Evolutionary conservation across 64 coral and sea anemone species (phyloP).

Genomic region (Montipora cactus): DNA sequence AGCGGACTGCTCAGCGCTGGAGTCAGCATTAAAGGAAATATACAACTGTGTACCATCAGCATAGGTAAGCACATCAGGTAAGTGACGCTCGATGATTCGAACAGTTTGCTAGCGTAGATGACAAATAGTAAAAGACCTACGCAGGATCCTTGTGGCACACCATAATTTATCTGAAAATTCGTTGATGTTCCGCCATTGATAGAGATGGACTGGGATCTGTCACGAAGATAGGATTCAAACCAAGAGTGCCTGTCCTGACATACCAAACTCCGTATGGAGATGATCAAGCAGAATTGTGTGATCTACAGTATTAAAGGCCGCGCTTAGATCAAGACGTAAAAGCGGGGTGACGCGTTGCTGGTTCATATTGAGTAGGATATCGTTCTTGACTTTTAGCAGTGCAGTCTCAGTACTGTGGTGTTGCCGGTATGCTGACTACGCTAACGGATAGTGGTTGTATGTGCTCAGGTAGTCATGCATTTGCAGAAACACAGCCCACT

Average conservation of each 20-base stretch:
- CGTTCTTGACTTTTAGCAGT: neutral
- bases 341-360: neutral
- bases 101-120: neutral
- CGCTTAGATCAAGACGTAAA: conserved; percentile 22
- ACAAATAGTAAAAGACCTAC: neutral
- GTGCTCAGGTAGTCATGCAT: conserved; percentile 51
- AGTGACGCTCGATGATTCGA: neutral
- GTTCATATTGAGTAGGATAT: conserved; percentile 23
- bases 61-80: neutral
- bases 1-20: conserved; percentile 1
- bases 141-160: neutral
- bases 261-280: neutral
- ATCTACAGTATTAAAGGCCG: neutral
- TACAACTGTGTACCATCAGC: neutral
- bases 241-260: neutral
- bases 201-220: neutral
- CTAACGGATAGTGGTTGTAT: conserved; percentile 36
- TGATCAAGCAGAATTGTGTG: neutral
- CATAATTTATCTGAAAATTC: too few species aligned
- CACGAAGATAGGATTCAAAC: conserved; percentile 1
- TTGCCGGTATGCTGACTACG: conserved; percentile 46
- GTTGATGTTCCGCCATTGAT: too few species aligned
- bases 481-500: neutral
- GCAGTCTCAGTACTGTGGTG: conserved; percentile 1
- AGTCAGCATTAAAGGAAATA: conserved; percentile 8